Conservation (phyloP, 1,140 invertebrate species). For the Heliconius nattereri region DNA sequence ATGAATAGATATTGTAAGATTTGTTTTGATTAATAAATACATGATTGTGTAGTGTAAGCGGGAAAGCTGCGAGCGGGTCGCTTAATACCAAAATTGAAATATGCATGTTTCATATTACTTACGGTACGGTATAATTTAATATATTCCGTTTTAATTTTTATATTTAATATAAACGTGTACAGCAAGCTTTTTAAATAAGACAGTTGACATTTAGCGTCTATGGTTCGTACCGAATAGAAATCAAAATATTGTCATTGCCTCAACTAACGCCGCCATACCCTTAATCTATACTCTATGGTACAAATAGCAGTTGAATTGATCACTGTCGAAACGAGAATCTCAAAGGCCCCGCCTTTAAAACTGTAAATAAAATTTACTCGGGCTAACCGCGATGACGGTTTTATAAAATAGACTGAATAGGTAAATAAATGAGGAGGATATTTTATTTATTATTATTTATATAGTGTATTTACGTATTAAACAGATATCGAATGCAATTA, state of each 20-base stretch:
- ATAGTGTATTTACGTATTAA: constrained; percentile 24
- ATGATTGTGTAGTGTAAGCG: too few species aligned
- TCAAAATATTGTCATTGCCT: constrained; percentile 4
- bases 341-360: constrained; percentile 76
- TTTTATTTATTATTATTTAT: constrained; percentile 26
- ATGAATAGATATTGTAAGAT: too few species aligned
- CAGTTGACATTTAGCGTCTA: background rate
- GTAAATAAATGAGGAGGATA: constrained; percentile 47
- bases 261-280: background rate
- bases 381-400: constrained; percentile 69
- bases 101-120: too few species aligned
- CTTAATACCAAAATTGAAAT: too few species aligned
- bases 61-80: too few species aligned
- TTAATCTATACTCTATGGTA: constrained; percentile 31
- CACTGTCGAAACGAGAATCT: constrained; percentile 64
- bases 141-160: too few species aligned
- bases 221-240: background rate
- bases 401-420: constrained; percentile 65
- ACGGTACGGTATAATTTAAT: too few species aligned
- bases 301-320: constrained; percentile 46
- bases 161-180: background rate
- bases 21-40: too few species aligned
- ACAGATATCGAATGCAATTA: constrained; percentile 43
- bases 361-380: constrained; percentile 69
- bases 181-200: background rate